Evolutionary conservation across 1,140 invertebrate species (phyloP), one percentile per base, ranked within the genome.

Genomic region (Drosophila athabasca): DNA sequence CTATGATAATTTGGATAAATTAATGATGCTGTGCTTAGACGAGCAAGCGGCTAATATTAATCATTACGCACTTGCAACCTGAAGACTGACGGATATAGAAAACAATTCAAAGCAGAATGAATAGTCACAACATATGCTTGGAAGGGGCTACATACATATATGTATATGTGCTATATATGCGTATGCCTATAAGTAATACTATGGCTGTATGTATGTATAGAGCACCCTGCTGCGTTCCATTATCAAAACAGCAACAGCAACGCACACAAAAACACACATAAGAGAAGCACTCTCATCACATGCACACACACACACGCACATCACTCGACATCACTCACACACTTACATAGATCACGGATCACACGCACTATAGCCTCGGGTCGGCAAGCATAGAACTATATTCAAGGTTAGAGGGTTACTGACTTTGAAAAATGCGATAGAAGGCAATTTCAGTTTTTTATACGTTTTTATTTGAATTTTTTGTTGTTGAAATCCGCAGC

Each of bases 331-430:
- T 43, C 17, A 43, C 35, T 29, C 9, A 24, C 44, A 49, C 35
- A 26, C 54, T 59, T 31, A 35, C 15, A 39, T 26, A 65, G 66
- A 68, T 67, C 66, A 43, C 39, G 64, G 66, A 69, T 69, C 66
- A 50, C 66, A 69, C 66, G 66, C 66, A 69, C 66, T 69, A 26
- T 59, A 45, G 52, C 58, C 59, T 78, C 59, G 76, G 77, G 70
- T 69, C 59, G 62, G 57, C n/a, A 31, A 22, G 55, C 78, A 67
- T 84, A 67, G 81, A 84, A 85, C 72, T 65, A 70, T 51, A 78
- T 87, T 90, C 87, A 90, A 90, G 87, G 87, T 90, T 90, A 90
- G 87, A 75, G 87, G 87, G 87, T 90, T 90, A 90, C 87, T 90
- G 87, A 90, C 87, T 90, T 90, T 87, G 71, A 87, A 80, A 87